Evolutionary conservation across 2,113 vertebrate genomes (phyloP).

Genomic region (Forbesichthys papilliferus): DNA sequence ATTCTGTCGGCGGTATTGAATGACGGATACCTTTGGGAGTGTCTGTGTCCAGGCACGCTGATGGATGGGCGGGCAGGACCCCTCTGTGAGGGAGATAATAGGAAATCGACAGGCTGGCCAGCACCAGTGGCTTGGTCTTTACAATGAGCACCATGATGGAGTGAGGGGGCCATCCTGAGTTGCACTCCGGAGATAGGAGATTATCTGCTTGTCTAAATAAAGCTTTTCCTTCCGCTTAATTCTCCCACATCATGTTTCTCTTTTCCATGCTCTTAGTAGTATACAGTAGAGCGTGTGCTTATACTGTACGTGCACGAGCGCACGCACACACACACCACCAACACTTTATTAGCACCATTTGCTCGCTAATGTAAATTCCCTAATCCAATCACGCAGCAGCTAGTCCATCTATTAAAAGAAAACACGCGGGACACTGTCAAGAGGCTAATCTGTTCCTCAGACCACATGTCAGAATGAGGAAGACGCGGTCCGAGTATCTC

Average conservation of each 20-base stretch:
- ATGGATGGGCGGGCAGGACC: conserved; percentile 78
- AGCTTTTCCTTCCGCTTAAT: conserved; percentile 47
- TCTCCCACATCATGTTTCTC: neutral
- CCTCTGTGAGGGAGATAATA: conserved; percentile 80
- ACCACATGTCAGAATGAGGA: too few species aligned
- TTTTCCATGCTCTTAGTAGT: conserved; percentile 17
- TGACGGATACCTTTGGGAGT: conserved; percentile 62
- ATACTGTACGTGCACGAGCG: too few species aligned
- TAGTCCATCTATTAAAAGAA: too few species aligned
- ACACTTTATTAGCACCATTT: too few species aligned
- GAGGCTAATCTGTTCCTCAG: too few species aligned
- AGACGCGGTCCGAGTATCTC: too few species aligned
- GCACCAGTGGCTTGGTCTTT: conserved; percentile 71
- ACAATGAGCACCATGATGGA: conserved; percentile 74
- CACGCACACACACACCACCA: too few species aligned
- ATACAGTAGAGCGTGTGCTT: neutral
- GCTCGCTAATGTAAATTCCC: too few species aligned
- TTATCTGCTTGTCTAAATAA: conserved; percentile 76
- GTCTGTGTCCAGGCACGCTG: conserved; percentile 65
- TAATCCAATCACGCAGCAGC: too few species aligned
- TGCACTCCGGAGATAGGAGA: conserved; percentile 69
- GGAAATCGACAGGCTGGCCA: conserved; percentile 82
- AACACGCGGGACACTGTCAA: too few species aligned
- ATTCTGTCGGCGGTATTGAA: conserved; percentile 27
- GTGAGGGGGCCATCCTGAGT: conserved; percentile 66